Conservation (phyloP, 2,113 vertebrate genomes). For the Indri indri region DNA sequence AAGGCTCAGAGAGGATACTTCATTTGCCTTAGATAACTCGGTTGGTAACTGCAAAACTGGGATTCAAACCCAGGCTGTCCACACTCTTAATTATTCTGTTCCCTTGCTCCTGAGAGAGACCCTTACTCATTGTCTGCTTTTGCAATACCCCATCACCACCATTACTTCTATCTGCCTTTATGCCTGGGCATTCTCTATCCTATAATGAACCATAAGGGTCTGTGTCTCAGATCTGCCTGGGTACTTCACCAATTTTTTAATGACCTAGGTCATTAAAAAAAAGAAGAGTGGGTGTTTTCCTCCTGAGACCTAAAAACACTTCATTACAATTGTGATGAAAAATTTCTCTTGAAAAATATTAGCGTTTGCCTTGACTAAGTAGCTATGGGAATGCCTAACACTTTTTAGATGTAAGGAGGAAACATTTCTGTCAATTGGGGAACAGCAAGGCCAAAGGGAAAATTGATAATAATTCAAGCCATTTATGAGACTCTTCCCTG, state of each 20-base stretch:
- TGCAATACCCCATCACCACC: accelerated
- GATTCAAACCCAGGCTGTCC: background rate
- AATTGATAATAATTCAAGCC: background rate
- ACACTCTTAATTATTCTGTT: background rate
- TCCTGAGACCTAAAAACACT: background rate
- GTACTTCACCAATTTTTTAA: background rate
- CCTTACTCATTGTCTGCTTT: background rate
- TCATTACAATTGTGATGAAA: background rate
- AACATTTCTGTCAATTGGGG: background rate
- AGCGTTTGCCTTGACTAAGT: background rate
- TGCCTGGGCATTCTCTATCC: background rate
- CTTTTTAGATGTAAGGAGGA: background rate
- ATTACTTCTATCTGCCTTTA: background rate
- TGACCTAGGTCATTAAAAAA: background rate
- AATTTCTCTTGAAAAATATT: background rate
- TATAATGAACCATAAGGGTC: background rate
- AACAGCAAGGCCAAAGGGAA: conserved; percentile 17
- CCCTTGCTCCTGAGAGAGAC: background rate
- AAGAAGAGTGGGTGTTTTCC: background rate
- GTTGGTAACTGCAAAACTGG: background rate
- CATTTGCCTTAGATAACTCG: background rate
- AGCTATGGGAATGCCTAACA: background rate
- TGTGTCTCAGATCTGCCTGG: background rate
- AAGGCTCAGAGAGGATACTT: background rate
- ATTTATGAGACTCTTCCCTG: background rate